Evolutionary conservation across 2,888 invertebrate species (phyloP), one percentile per base, ranked within the genome.

Genomic region (Drosophila putrida): DNA sequence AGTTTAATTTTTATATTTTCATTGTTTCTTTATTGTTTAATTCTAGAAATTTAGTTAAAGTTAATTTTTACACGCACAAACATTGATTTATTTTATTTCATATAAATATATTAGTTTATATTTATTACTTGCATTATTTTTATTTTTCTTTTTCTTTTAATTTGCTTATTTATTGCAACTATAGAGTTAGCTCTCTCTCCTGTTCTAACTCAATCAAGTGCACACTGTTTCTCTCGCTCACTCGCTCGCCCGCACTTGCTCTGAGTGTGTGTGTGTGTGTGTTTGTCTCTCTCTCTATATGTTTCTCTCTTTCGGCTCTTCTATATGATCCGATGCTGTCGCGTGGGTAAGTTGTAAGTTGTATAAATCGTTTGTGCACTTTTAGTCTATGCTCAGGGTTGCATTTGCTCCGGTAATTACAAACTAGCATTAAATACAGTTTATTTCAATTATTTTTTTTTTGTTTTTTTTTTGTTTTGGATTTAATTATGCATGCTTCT

Each of bases 381-480:
- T 85, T 83, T 88, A 84, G 89, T 90, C 84, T 84, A 90, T 90
- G 87, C 87, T 84, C 90, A 90, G 90, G 89, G 80, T 90, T 90
- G 81, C 75, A 55, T 86, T 82, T 69, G 71, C 72, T 66, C 60
- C 55, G 60, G n/a, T 53, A 39, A 51, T 79, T 82, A 80, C 72
- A 71, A 76, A 70, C 78, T 86, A 86, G 77, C 79, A 70, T 83
- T 86, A 75, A 76, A 72, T 78, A 72, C 74, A 82, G 69, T 80
- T 80, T 65, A 70, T 61, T 62, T 49, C 6, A 33, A 35, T 71
- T 38, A 35, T 71, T 38, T 55, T 27, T 58, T 38, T 43, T 58
- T 46, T 11, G 47, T 43, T 51, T 39, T 63, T 51, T 33, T 35
- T 13, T 36, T 20, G n/a, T 50, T 41, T 6, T 60, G 4, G 10